Evolutionary conservation across 2,113 vertebrate genomes (phyloP), one percentile per base, ranked within the genome.

Genomic region (Lasiurus cinereus): DNA sequence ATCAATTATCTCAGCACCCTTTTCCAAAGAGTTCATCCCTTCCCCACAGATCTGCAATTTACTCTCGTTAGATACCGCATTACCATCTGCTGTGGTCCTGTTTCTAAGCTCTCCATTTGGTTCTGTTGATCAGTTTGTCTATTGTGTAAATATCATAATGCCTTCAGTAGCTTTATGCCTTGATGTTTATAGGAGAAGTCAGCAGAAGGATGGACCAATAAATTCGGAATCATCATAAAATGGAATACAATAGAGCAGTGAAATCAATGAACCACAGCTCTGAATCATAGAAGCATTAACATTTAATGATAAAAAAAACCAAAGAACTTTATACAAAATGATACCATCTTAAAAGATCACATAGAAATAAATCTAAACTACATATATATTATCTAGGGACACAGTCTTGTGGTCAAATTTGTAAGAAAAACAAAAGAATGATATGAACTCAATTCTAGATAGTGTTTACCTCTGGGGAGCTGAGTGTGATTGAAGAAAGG

Each of bases 201-300:
- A 39, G 36, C 27, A 92, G 66, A 82, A 87, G 8, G 22, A 85
- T n/a, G 24, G 80, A 36, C 69, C 79, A 76, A 89, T 86, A 69
- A 59, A 52, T 72, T 12, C 39, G 16, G 8, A 36, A 3, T 22
- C 10, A 83, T 94, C 9, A 24, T 62, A 13, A 36, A 27, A 0
- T 48, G 13, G 78, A 50, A 66, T 56, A 18, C 0, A 1, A 13
- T 1, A n/a, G 13, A 79, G 14, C 76, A 43, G 29, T 48, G 59
- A 67, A 36, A 29, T 83, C 86, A 31, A 0, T 52, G 52, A 39
- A n/a, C 69, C 54, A n/a, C 5, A 66, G 12, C 36, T 83, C 3
- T 46, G 46, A 39, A n/a, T 87, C 64, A 16, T 6, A 56, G 48
- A 69, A 62, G 36, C 18, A 10, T 48, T 69, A 73, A 19, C 24